Evolutionary conservation across 2,797 vertebrate genomes (phyloP).

Genomic region (Etheostoma perlongum): DNA sequence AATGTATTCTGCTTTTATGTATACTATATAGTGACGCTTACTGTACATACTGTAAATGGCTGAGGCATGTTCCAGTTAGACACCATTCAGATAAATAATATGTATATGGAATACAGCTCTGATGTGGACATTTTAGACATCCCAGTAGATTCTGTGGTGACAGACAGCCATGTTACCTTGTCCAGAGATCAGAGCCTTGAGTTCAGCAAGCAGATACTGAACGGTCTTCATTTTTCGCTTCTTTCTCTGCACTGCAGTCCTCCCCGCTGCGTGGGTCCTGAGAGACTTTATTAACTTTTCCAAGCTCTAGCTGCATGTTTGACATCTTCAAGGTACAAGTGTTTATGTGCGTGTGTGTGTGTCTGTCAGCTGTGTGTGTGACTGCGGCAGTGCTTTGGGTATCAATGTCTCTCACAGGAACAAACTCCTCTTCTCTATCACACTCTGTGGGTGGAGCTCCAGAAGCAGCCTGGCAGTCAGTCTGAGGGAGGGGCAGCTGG

Average conservation of each 20-base stretch:
- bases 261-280: neutral
- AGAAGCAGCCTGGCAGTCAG: accelerated
- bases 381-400: neutral
- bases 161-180: constrained; percentile 64
- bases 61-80: neutral
- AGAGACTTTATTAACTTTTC: neutral
- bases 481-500: neutral
- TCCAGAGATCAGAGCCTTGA: constrained; percentile 77
- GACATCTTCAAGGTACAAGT: neutral
- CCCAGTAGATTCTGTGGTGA: too few species aligned
- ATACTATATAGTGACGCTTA: neutral
- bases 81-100: neutral
- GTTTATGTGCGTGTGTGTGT: neutral
- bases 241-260: constrained; percentile 42
- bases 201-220: constrained; percentile 88
- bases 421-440: constrained; percentile 36
- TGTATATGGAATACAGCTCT: too few species aligned
- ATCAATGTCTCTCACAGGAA: constrained; percentile 76
- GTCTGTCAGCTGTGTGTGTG: neutral
- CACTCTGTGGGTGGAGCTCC: neutral
- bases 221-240: constrained; percentile 79
- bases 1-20: neutral
- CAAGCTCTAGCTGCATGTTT: neutral
- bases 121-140: too few species aligned
- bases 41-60: neutral